Conservation (phyloP, 1,140 invertebrate species). For the Oscheius sp. region DNA sequence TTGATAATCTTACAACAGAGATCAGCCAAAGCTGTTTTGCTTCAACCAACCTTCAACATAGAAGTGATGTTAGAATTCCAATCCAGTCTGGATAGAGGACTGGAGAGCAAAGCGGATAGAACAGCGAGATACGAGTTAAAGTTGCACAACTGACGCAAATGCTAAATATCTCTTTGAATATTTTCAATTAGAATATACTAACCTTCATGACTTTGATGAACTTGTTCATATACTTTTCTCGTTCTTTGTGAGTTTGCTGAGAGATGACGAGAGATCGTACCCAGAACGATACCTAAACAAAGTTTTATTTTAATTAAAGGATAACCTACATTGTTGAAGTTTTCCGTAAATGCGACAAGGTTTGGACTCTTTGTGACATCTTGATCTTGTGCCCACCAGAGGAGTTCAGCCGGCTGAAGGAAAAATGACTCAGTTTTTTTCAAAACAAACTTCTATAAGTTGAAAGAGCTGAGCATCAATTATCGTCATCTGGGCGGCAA, state of each 20-base stretch:
- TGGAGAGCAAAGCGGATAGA: slow-evolving; percentile 90
- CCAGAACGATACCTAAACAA: slow-evolving; percentile 85
- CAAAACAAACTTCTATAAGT: slow-evolving; percentile 78
- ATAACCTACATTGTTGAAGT: slow-evolving; percentile 84
- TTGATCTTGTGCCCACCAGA: slow-evolving; percentile 94
- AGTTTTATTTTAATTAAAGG: background rate
- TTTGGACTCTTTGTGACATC: slow-evolving; percentile 94
- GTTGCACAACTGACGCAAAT: slow-evolving; percentile 88
- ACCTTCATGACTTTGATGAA: slow-evolving; percentile 99
- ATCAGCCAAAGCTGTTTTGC: too few relatives aligned
- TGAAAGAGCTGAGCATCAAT: slow-evolving; percentile 91
- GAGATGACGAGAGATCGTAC: slow-evolving; percentile 76
- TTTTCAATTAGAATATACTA: slow-evolving; percentile 6
- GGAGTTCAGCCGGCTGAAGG: slow-evolving; percentile 76
- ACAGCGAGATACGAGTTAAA: slow-evolving; percentile 97
- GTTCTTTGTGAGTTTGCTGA: slow-evolving; percentile 80
- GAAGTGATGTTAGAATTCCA: slow-evolving; percentile 64
- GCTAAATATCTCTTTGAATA: slow-evolving; percentile 53
- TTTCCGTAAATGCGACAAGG: slow-evolving; percentile 91
- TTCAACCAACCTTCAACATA: too few relatives aligned
- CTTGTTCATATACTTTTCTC: slow-evolving; percentile 92
- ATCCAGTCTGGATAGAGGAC: slow-evolving; percentile 86
- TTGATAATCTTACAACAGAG: too few relatives aligned
- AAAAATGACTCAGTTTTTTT: slow-evolving; percentile 14
- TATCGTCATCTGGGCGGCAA: slow-evolving; percentile 94